Base-by-base conservation (phyloP, 1,140 invertebrate species). In the Hyles vespertilio region DNA sequence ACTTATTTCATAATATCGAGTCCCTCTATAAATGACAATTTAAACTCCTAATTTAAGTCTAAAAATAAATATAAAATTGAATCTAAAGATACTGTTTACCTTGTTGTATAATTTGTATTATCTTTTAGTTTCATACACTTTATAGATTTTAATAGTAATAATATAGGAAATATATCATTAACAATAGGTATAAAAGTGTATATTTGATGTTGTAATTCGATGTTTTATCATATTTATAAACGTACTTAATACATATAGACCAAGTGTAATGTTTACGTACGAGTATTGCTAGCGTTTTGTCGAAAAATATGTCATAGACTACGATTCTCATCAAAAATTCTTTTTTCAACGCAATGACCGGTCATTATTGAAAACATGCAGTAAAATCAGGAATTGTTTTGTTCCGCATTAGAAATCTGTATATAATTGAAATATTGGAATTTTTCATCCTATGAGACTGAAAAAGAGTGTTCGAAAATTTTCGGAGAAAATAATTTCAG, bases 401-500 rank as follows among this genome's bases (percentile, higher is more conserved):
- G 6, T 45, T 43, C 32, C 8, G 36, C 52, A 45, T 44, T 54
- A 11, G 46, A 48, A 48, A 11, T 11, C 5, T 48, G 12, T 44
- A 44, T 45, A 40, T 22, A 45, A 54, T 22, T 54, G 43, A 69
- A 68, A 77, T 70, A 75, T 78, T 73, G 70, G 67, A 77, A 77
- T 75, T 77, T 79, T 74, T 79, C 36, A 84, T 77, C 81, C 74
- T 80, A 86, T 79, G 82, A 87, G 84, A 87, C 84, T 87, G 84
- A 87, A 56, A 74, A 75, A 77, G 62, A 69, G 83, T 87, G 84
- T 87, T 87, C 84, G 79, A 84, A 81, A 81, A 71, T 73, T 54
- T 73, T 77, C 72, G 72, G 65, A 64, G 56, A 67, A 67, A 56
- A 58, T 60, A 58, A 63, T 65, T 59, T 47, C 45, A 51, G 12